These are phyloP conservation scores for Heptranchias perlo DNA, from an alignment of 2,113 vertebrate species.

Conservation along the genomic window DNA sequence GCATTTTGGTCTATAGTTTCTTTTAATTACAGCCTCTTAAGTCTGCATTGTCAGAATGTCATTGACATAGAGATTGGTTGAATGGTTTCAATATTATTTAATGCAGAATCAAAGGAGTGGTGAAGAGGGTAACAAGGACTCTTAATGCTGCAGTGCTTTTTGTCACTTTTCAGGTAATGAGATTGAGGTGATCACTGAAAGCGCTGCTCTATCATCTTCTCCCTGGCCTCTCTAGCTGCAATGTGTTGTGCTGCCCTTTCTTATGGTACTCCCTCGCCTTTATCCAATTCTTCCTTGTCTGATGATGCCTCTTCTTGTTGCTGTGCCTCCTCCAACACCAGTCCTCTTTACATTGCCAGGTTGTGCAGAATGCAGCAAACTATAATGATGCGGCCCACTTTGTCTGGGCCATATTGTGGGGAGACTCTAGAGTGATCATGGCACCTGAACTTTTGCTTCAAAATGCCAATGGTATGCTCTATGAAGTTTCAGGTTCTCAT, in stretches of 20 bases:
- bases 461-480: not conserved
- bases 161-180: not conserved
- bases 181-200: not conserved
- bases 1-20: not conserved
- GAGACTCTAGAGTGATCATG: too few relatives aligned
- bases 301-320: too few relatives aligned
- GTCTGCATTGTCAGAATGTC: not conserved
- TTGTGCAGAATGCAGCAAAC: too few relatives aligned
- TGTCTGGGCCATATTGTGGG: too few relatives aligned
- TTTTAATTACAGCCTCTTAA: not conserved
- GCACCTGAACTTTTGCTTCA: not conserved
- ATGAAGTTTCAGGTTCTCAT: not conserved
- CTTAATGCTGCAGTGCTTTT: not conserved
- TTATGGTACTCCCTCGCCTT: not conserved
- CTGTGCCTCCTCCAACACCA: too few relatives aligned
- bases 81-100: not conserved
- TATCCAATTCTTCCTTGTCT: too few relatives aligned
- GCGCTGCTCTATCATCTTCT: not conserved
- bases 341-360: too few relatives aligned
- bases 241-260: not conserved
- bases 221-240: not conserved
- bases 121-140: not conserved
- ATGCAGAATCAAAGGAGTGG: not conserved
- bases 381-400: too few relatives aligned
- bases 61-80: not conserved